A percentile compares a stretch with the other conserved stretches of the same genome.
Evolutionary conservation across 2,888 invertebrate species (phyloP).

Genomic region (Phrixothrix hirtus): DNA sequence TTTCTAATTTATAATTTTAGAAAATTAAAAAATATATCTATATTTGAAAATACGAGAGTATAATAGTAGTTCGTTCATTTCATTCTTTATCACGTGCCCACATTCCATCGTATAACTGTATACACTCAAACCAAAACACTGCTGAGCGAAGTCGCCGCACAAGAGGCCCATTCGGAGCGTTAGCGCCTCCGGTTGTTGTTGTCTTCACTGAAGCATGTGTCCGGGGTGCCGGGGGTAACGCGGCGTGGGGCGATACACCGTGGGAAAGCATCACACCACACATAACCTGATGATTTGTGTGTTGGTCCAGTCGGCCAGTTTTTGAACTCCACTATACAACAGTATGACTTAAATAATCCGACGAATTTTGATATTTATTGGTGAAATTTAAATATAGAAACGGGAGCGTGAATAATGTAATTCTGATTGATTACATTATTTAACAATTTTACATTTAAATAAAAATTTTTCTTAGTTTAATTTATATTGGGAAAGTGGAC

Average conservation of each 20-base stretch:
- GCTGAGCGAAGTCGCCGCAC: constrained; percentile 33
- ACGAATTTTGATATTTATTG: no score
- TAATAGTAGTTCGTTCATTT: no score
- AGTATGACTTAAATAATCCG: not conserved
- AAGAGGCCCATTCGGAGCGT: constrained; percentile 42
- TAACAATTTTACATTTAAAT: no score
- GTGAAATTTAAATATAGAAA: no score
- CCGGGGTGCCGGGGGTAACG: constrained; percentile 28
- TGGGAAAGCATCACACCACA: constrained; percentile 51
- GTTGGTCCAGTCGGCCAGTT: constrained; percentile 32
- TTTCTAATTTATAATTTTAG: no score
- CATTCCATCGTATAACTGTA: constrained; percentile 26
- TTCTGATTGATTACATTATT: no score
- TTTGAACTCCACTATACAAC: constrained; percentile 5
- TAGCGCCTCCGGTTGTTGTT: constrained; percentile 49
- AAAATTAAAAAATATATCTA: no score
- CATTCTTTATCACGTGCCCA: constrained; percentile 12
- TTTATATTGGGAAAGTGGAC: no score
- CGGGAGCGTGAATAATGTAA: not conserved
- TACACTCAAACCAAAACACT: constrained; percentile 22
- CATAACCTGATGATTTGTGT: constrained; percentile 51
- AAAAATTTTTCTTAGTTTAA: no score
- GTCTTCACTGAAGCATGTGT: constrained; percentile 35
- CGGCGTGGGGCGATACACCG: constrained; percentile 44
- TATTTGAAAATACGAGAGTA: no score